Conservation (phyloP, 2,888 invertebrate species). For the Platycheirus rosarum region DNA sequence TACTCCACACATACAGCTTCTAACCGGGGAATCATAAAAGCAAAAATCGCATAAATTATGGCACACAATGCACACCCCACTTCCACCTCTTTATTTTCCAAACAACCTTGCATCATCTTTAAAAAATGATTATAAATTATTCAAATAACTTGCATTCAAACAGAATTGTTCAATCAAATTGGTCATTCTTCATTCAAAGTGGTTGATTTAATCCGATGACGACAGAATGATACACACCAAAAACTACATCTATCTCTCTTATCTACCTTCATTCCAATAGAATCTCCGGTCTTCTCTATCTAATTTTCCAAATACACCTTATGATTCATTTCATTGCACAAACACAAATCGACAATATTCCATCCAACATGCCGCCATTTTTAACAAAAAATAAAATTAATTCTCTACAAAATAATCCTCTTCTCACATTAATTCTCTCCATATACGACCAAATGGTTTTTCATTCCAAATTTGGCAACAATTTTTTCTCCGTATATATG, state of each 20-base stretch:
- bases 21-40: no score
- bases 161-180: conserved; percentile 17
- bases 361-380: conserved; percentile 68
- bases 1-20: no score
- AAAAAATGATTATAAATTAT: conserved; percentile 8
- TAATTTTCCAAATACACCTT: neutral
- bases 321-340: conserved; percentile 58
- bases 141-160: conserved; percentile 25
- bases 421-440: neutral
- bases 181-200: conserved; percentile 31
- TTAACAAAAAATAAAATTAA: conserved; percentile 18
- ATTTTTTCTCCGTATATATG: conserved; percentile 21
- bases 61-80: conserved; percentile 10
- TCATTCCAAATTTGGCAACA: conserved; percentile 70
- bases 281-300: conserved; percentile 24
- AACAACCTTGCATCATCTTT: neutral
- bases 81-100: conserved; percentile 17
- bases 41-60: no score
- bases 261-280: conserved; percentile 11
- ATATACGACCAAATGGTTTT: conserved; percentile 24
- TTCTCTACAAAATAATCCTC: conserved; percentile 7
- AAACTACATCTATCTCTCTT: conserved; percentile 46
- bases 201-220: conserved; percentile 48
- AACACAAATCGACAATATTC: conserved; percentile 4
- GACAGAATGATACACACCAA: conserved; percentile 28